A percentile compares a stretch with the other conserved stretches of the same genome.
Evolutionary conservation across 2,797 vertebrate species (phyloP).

Genomic region (Tragelaphus eurycerus): DNA sequence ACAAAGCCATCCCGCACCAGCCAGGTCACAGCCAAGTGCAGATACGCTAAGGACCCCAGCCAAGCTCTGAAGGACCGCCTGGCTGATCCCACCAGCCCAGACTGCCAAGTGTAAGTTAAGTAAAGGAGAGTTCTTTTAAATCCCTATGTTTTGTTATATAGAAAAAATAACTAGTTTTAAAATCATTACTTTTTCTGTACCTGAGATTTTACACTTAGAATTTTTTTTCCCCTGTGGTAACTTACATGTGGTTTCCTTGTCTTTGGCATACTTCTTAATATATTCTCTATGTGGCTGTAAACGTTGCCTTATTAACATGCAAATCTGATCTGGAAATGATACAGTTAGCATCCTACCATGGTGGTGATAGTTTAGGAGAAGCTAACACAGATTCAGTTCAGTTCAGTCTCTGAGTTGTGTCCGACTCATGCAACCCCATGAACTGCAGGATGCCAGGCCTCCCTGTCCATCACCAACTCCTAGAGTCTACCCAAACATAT

Average conservation of each 20-base stretch:
- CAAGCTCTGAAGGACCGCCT: neutral
- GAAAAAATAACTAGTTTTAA: neutral
- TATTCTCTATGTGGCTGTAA: neutral
- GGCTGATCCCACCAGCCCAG: neutral
- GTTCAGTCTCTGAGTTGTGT: neutral
- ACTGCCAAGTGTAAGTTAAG: neutral
- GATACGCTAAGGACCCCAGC: neutral
- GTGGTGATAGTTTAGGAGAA: neutral
- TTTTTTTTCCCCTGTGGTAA: neutral
- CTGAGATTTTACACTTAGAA: neutral
- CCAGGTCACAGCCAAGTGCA: neutral
- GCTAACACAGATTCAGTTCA: neutral
- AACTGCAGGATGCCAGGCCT: neutral
- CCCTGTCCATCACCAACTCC: neutral
- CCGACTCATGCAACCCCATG: rapidly evolving
- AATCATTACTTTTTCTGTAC: neutral
- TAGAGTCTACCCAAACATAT: rapidly evolving
- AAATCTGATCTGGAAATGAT: neutral
- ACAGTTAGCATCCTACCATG: neutral
- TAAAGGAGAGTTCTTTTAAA: neutral
- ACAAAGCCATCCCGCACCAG: neutral
- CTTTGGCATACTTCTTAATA: neutral
- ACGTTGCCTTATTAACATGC: neutral
- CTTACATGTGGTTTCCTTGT: neutral
- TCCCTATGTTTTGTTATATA: neutral